Percentiles rank a stretch among this genome's conserved stretches.
Conservation (phyloP, 2,797 vertebrate species). For the Enteromius mattozi region DNA sequence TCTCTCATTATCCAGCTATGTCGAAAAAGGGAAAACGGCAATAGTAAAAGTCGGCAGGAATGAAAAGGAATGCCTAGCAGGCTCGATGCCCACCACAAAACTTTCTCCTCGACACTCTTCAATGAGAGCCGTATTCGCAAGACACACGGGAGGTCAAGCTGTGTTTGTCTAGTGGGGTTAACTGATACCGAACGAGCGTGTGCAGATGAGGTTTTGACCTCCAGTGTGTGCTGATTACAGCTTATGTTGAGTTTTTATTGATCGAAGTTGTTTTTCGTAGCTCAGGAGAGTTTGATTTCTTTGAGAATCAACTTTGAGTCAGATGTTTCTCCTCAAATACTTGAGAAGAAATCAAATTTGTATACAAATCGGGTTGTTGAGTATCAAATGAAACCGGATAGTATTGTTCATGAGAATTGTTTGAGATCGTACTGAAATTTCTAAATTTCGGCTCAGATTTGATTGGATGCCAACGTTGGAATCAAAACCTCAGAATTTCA, state of each 20-base stretch:
- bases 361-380: background rate
- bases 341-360: background rate
- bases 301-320: background rate
- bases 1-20: conserved; percentile 87
- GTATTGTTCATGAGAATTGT: background rate
- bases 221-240: background rate
- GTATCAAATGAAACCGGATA: background rate
- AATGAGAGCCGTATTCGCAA: conserved; percentile 39
- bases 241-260: background rate
- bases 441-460: background rate
- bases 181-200: conserved; percentile 18
- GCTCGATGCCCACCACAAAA: conserved; percentile 54
- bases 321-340: background rate
- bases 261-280: background rate
- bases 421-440: background rate
- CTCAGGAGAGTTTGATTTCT: background rate
- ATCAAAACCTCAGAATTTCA: background rate
- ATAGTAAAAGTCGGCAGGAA: conserved; percentile 56
- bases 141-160: conserved; percentile 60
- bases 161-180: conserved; percentile 30
- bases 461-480: background rate
- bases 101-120: conserved; percentile 47
- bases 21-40: conserved; percentile 80
- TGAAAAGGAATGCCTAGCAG: conserved; percentile 55
- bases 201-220: conserved; percentile 8